Evolutionary conservation across 2,113 vertebrate species (phyloP).

Genomic region (Promerops cafer): DNA sequence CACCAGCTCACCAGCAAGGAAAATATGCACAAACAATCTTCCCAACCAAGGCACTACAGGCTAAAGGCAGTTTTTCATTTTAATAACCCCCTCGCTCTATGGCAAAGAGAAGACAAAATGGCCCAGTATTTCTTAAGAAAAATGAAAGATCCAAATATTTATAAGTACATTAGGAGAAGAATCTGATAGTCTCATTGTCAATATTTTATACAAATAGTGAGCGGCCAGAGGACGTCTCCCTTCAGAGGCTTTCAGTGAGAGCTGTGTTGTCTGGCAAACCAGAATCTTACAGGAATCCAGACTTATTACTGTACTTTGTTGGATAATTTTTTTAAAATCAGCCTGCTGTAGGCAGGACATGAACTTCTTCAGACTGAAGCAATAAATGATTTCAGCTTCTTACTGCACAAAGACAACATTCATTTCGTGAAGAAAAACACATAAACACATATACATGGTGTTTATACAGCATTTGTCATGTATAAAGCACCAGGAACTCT

Average conservation of each 20-base stretch:
- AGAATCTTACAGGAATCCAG: not conserved
- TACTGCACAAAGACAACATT: not conserved
- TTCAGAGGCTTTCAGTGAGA: not conserved
- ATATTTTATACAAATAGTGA: slow-evolving; percentile 16
- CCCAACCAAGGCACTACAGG: not conserved
- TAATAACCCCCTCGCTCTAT: slow-evolving; percentile 11
- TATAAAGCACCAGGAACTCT: not conserved
- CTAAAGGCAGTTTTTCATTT: slow-evolving; percentile 57
- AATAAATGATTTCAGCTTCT: not conserved
- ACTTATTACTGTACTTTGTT: not conserved
- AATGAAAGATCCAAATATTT: slow-evolving; percentile 52
- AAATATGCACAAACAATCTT: slow-evolving; percentile 50
- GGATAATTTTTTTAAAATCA: not conserved
- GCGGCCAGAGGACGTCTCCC: not conserved
- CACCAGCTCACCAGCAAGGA: slow-evolving; percentile 11
- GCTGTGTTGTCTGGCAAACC: not conserved
- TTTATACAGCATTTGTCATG: not conserved
- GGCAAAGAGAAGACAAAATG: slow-evolving; percentile 25
- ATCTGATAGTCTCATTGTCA: not conserved
- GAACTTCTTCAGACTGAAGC: not conserved
- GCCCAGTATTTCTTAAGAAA: slow-evolving; percentile 25
- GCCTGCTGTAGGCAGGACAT: not conserved
- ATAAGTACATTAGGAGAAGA: slow-evolving; percentile 28
- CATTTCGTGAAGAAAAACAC: not conserved
- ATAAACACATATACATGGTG: not conserved